These are phyloP conservation scores for Boleophthalmus pectinirostris DNA, from an alignment of 2,113 vertebrate species.

Conservation along the genomic window DNA sequence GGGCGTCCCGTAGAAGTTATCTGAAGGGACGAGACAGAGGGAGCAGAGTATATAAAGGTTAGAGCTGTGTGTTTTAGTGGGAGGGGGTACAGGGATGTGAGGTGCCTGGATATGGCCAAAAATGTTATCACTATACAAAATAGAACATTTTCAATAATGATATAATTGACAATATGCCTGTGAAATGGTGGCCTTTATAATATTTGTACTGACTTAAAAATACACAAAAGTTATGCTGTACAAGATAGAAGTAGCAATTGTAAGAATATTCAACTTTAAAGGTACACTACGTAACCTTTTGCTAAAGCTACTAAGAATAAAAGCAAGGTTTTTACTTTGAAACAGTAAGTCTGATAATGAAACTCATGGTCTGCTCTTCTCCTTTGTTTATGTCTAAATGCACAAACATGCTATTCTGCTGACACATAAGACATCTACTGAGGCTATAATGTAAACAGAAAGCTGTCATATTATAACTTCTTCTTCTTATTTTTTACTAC, in stretches of 20 bases:
- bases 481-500: background rate
- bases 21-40: constrained; percentile 63
- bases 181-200: too few relatives aligned
- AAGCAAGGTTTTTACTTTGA: background rate
- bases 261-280: too few relatives aligned
- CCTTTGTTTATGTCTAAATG: constrained; percentile 24
- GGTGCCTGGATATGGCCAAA: background rate
- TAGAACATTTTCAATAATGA: too few relatives aligned
- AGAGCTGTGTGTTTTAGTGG: background rate
- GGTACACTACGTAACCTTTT: too few relatives aligned
- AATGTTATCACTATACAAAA: too few relatives aligned
- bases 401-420: constrained; percentile 31
- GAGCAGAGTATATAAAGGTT: constrained; percentile 7
- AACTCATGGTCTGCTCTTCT: constrained; percentile 1
- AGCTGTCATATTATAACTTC: constrained; percentile 5
- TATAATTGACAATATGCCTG: too few relatives aligned
- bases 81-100: background rate
- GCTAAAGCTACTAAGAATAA: background rate
- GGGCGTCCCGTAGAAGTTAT: constrained; percentile 98
- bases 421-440: constrained; percentile 28
- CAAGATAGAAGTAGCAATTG: too few relatives aligned
- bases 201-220: too few relatives aligned
- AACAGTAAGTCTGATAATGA: background rate
- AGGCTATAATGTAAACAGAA: constrained; percentile 12
- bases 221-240: too few relatives aligned